A percentile compares a stretch with the other conserved stretches of the same genome.
These are phyloP conservation scores for Epinephelus malabaricus DNA, from an alignment of 2,797 vertebrate species.

Conservation along the genomic window DNA sequence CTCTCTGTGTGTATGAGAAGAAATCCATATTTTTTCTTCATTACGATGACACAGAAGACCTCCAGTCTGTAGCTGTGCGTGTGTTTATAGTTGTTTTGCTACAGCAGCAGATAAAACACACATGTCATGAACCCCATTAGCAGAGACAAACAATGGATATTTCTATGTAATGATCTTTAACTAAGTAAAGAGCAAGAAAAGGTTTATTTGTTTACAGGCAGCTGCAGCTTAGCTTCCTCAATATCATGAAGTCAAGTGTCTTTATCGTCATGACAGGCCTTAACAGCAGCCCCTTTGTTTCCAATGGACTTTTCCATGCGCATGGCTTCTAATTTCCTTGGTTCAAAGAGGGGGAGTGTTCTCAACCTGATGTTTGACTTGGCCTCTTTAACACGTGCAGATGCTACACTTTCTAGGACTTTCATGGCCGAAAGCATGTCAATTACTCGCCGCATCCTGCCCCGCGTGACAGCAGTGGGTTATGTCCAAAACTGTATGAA, in stretches of 20 bases:
- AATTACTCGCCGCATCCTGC: constrained; percentile 50
- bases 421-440: constrained; percentile 56
- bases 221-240: constrained; percentile 37
- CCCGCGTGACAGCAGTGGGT: constrained; percentile 32
- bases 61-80: neutral
- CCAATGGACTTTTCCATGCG: constrained; percentile 44
- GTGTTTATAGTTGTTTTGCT: neutral
- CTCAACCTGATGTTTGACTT: constrained; percentile 44
- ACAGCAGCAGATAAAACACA: constrained; percentile 1
- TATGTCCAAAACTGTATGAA: constrained; percentile 52
- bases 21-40: no score
- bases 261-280: constrained; percentile 48
- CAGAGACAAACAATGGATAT: constrained; percentile 25
- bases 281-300: constrained; percentile 73
- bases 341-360: constrained; percentile 62
- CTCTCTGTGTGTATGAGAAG: neutral
- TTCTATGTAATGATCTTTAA: constrained; percentile 42
- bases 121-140: constrained; percentile 36
- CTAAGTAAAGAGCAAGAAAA: constrained; percentile 47
- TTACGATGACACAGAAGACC: no score
- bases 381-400: constrained; percentile 47
- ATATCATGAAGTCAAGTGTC: constrained; percentile 72
- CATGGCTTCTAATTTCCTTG: constrained; percentile 66
- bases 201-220: constrained; percentile 54
- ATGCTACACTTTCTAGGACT: constrained; percentile 32